Base-by-base conservation (phyloP, 2,888 invertebrate species). In the Netelia melanura region DNA sequence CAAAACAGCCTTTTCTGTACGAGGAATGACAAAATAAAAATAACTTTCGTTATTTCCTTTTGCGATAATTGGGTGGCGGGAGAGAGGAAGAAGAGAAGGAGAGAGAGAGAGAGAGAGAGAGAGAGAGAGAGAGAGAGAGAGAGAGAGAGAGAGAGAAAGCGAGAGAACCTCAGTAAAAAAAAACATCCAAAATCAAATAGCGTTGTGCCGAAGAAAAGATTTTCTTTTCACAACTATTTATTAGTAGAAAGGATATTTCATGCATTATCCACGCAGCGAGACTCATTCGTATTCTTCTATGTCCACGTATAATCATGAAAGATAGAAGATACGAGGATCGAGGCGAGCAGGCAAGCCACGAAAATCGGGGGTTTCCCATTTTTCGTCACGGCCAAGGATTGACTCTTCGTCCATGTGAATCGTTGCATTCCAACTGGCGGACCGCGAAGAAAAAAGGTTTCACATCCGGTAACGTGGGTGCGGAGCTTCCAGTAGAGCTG, bases 251-350 rank as follows among this genome's bases (percentile, higher is more conserved):
- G 17, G 61, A 38, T 52, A 17, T 38, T 70, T 23, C 68, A 30
- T 25, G 21, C 58, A 82, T 82, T 71, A 82, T 82, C 64, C 65
- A 64, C 75, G 72, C 70, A 48, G 25, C 71, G 2, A 43, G 65
- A 70, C 25, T 56, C 21, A 10, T 67, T 62, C 56, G 54, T 79
- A 64, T n/a, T 54, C 25, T 3, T n/a, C 9, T 10, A 5, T 43
- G 61, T 71, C 38, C 54, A 23, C 38, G 52, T 54, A 58, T n/a
- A 64, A 65, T 82, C 48, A 44, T 71, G 14, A 30, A 58, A 56
- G 56, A n/a, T 14, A 10, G 30, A 67, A 23, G 54, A 65, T 21
- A 65, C n/a, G 64, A 25, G n/a, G 58, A 68, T 77, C 17, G 65
- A 76, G 38, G 23, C 56, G 10, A 72, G 30, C 21, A 10, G 76